Evolutionary conservation across 2,888 invertebrate genomes (phyloP), one percentile per base, ranked within the genome.

Genomic region (Sinohyriopsis cumingii): DNA sequence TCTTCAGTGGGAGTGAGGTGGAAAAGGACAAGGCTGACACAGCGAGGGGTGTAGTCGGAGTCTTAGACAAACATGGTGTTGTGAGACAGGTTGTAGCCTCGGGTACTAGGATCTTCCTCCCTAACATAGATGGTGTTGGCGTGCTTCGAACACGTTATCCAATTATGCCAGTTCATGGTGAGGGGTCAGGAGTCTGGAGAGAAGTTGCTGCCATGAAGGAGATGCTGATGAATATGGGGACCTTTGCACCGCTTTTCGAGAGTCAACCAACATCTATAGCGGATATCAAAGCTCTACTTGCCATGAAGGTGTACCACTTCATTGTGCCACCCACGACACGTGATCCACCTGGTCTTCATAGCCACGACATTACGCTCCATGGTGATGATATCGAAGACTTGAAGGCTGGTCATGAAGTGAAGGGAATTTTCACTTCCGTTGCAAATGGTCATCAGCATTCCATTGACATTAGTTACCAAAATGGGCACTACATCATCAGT

Each of bases 151-250:
- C 76, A 24, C 76, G 87, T 55, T 87, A 79, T 65, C 86, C 87
- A 4, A 83, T 87, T 56, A 72, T 82, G 73, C 86, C 86, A 0
- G 68, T 86, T 0, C 82, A 86, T 64, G 71, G 73, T 1, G 87
- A 86, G 25, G 15, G 63, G 24, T n/a, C 22, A 9, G 45, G 72
- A n/a, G 73, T 78, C 6, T 79, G 80, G 72, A 85, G 84, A 64
- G 86, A 86, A 68, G 67, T 87, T 28, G 79, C 80, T 19, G 80
- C 78, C 9, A 33, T 81, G 24, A 75, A 79, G 72, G 77, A 77
- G 56, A 78, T 82, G 73, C 76, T 80, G 22, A 82, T 79, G 71
- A 76, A 72, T n/a, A 78, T 82, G 74, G 72, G 75, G 3, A 76
- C 72, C 15, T 80, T 74, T 68, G 69, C 77, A 3, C 55, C 66